Conservation (phyloP, 2,797 vertebrate species). For the Karalla daura region DNA sequence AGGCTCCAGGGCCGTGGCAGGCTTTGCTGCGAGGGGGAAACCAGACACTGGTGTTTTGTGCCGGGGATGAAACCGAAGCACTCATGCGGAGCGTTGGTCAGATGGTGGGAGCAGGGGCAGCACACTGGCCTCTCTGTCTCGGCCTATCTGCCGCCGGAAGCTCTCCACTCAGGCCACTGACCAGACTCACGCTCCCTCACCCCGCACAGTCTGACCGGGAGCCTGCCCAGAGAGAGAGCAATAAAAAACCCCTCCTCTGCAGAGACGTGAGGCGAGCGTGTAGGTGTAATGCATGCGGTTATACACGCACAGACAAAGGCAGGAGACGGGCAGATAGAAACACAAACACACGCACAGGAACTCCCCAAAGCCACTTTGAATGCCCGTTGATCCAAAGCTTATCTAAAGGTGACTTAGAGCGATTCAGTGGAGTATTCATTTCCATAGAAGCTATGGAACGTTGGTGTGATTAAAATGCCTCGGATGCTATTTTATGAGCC, state of each 20-base stretch:
- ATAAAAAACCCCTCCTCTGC: too few species aligned
- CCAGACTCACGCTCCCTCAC: conserved; percentile 15
- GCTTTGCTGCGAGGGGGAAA: conserved; percentile 71
- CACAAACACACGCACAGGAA: neutral
- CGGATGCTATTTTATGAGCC: too few species aligned
- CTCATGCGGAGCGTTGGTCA: conserved; percentile 58
- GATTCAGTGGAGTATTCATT: too few species aligned
- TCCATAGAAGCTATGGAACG: too few species aligned
- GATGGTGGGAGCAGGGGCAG: conserved; percentile 59
- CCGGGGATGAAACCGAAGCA: conserved; percentile 72
- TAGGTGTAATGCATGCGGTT: conserved; percentile 4
- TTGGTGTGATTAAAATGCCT: too few species aligned
- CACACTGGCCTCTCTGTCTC: conserved; percentile 64
- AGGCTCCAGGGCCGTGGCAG: conserved; percentile 63
- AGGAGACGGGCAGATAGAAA: neutral
- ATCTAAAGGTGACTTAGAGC: too few species aligned
- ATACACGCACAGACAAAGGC: neutral
- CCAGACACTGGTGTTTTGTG: conserved; percentile 78
- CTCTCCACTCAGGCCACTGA: conserved; percentile 19
- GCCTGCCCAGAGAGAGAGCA: conserved; percentile 17
- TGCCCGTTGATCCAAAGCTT: conserved; percentile 15
- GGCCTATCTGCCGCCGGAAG: conserved; percentile 24
- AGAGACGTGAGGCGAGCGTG: neutral
- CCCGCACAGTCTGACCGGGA: conserved; percentile 25
- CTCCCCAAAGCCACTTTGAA: neutral